These are phyloP conservation scores for Alitta virens DNA, from an alignment of 2,888 invertebrate genomes.

Conservation along the genomic window DNA sequence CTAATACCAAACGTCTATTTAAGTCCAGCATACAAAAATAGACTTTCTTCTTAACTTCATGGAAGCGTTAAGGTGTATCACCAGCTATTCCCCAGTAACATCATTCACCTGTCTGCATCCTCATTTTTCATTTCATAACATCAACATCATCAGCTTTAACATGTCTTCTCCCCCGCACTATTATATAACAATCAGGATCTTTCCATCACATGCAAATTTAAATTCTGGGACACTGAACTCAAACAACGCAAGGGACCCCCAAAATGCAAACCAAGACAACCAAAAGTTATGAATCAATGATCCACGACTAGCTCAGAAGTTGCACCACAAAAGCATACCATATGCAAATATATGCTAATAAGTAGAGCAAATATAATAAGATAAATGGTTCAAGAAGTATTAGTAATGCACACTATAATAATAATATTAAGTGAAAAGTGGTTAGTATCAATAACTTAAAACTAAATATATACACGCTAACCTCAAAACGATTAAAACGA, in stretches of 20 bases:
- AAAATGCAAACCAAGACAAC: constrained; percentile 20
- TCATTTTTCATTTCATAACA: background rate
- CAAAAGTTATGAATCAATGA: constrained; percentile 20
- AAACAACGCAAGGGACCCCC: constrained; percentile 18
- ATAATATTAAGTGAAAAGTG: background rate
- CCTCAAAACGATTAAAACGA: background rate
- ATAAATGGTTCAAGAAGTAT: constrained; percentile 1
- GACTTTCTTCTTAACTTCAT: constrained; percentile 17
- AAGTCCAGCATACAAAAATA: constrained; percentile 19
- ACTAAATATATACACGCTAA: background rate
- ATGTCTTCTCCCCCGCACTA: background rate
- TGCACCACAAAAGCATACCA: background rate
- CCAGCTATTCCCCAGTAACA: background rate
- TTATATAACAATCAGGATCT: background rate
- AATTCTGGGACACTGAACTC: constrained; percentile 14
- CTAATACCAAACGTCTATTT: constrained; percentile 18
- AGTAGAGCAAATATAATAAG: background rate
- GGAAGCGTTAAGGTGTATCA: constrained; percentile 18
- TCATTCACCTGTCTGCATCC: background rate
- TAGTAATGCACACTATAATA: background rate
- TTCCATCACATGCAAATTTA: constrained; percentile 22
- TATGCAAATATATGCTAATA: background rate
- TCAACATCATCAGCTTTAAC: background rate
- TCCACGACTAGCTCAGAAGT: background rate
- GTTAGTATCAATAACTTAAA: background rate